These are phyloP conservation scores for Zaprionus vittiger DNA, from an alignment of 1,140 invertebrate genomes.

Conservation along the genomic window DNA sequence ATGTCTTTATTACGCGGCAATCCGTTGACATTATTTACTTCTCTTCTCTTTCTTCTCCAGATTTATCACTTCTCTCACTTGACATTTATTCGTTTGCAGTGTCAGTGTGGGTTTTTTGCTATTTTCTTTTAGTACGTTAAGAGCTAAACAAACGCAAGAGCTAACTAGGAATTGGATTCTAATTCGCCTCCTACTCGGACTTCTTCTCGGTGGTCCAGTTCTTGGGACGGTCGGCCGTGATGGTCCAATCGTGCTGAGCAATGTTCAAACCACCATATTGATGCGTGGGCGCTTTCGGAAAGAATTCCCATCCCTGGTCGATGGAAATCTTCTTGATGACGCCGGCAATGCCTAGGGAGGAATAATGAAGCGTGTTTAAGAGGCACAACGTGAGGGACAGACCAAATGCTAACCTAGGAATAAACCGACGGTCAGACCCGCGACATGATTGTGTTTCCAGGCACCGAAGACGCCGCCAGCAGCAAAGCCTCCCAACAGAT, in stretches of 20 bases:
- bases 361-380: neutral
- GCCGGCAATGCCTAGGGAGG: constrained; percentile 84
- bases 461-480: constrained; percentile 87
- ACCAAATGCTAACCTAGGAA: constrained; percentile 53
- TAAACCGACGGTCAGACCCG: constrained; percentile 66
- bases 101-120: neutral
- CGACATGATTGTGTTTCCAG: constrained; percentile 83
- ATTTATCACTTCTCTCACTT: constrained; percentile 63
- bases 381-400: neutral
- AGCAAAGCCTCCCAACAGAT: constrained; percentile 86
- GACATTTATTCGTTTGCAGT: constrained; percentile 44
- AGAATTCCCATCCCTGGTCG: constrained; percentile 85
- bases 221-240: constrained; percentile 78
- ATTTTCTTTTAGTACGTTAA: constrained; percentile 41
- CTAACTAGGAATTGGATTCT: constrained; percentile 28
- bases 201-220: constrained; percentile 66
- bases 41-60: constrained; percentile 25
- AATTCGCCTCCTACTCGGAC: constrained; percentile 22
- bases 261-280: constrained; percentile 65
- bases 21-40: constrained; percentile 58
- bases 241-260: constrained; percentile 78
- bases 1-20: constrained; percentile 50
- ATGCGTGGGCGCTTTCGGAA: constrained; percentile 76
- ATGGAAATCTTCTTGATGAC: constrained; percentile 87
- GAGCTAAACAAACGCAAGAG: constrained; percentile 49